Base-by-base conservation (phyloP, 2,797 vertebrate species). In the Halcyon leucocephala region DNA sequence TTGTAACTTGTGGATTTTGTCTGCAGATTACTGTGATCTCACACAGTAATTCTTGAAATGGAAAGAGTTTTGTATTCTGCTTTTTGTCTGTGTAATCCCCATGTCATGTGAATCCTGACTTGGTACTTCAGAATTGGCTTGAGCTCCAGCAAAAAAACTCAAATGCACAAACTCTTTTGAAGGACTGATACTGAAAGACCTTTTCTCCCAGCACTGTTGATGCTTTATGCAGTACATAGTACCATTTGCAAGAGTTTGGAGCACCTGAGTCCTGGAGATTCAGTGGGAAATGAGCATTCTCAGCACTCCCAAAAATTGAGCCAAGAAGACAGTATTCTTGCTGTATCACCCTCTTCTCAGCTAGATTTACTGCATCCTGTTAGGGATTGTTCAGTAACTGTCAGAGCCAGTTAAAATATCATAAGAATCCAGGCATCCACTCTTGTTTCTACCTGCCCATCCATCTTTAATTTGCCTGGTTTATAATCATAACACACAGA, bases 21-120 rank as follows among this genome's bases (percentile, higher is more conserved):
- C 79, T 86, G 74, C 88, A 94, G 78, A 79, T 92, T 83, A 81
- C 76, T 96, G 93, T 97, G 97, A 97, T 96, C 97, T 98, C 97
- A 89, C 95, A 80, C 92, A 67, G 73, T 91, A 93, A 80, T 65
- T 54, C 91, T 93, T 94, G 93, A 96, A 94, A 82, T 83, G 95
- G 95, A 96, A 97, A 94, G 72, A 55, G 65, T 83, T 89, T 93
- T 97, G 55, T 97, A 85, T 93, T 97, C 94, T 97, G 89, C 55
- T 95, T 95, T 97, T 93, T 92, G 58, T 94, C 31, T 66, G 41
- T 90, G 61, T 89, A 95, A 95, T 97, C 91, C 73, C 71, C 71
- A 22, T 33, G 46, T 95, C 90, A 92, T 91, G 67, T 93, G 92
- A 96, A 77, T 74, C 88, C 80, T 73, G 61, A 87, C 51, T 31